Conservation (phyloP, 2,797 vertebrate genomes). For the Amniataba percoides region DNA sequence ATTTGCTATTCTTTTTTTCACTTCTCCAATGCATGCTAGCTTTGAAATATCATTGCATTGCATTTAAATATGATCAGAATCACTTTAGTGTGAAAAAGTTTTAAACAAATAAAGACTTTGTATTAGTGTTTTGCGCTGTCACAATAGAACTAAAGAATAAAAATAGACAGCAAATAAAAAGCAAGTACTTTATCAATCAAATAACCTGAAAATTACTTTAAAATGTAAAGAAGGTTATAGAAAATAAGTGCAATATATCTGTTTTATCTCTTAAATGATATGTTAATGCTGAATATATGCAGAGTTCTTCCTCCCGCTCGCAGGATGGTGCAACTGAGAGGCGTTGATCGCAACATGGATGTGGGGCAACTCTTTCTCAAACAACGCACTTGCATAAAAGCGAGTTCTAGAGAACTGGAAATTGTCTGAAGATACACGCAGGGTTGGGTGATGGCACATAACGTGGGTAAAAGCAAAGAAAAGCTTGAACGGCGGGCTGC, state of each 20-base stretch:
- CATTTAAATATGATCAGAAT: background rate
- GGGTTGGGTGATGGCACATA: background rate
- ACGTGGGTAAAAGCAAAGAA: background rate
- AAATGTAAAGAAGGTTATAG: no score
- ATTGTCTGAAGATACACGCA: background rate
- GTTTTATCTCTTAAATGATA: no score
- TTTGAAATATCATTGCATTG: background rate
- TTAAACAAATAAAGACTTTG: no score
- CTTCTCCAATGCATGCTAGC: background rate
- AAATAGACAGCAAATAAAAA: no score
- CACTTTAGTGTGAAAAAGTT: no score
- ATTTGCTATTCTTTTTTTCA: background rate
- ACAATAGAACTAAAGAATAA: no score
- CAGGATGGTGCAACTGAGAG: slow-evolving; percentile 2
- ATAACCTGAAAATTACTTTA: no score
- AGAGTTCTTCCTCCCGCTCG: slow-evolving; percentile 6
- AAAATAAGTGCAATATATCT: no score
- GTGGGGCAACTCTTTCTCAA: slow-evolving; percentile 62
- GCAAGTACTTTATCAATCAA: no score
- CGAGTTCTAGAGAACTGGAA: slow-evolving; percentile 16
- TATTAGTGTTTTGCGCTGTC: no score
- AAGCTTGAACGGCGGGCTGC: background rate
- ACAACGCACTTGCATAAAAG: background rate
- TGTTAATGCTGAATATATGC: background rate
- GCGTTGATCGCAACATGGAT: slow-evolving; percentile 39